Percentiles rank a stretch among this genome's conserved stretches.
Conservation (phyloP, 2,888 invertebrate genomes). For the Rugalucina vietnamica region DNA sequence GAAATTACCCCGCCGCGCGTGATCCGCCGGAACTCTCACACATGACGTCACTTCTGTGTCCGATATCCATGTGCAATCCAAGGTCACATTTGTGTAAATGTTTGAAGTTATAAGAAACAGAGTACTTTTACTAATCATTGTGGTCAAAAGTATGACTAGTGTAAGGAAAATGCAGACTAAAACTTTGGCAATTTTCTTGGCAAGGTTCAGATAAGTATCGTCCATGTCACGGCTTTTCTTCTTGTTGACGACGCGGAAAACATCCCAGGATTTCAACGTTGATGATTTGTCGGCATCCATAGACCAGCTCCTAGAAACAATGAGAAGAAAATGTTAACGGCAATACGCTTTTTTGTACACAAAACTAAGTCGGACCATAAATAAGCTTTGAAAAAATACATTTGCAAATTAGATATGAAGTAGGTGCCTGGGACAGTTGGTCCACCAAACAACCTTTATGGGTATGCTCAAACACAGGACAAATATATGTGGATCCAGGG, state of each 20-base stretch:
- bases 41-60: conserved; percentile 67
- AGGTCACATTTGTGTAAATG: conserved; percentile 73
- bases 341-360: no score
- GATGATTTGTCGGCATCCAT: conserved; percentile 63
- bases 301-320: conserved; percentile 31
- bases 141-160: conserved; percentile 91
- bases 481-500: no score
- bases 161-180: conserved; percentile 94
- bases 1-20: conserved; percentile 56
- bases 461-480: no score
- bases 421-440: no score
- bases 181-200: conserved; percentile 83
- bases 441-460: no score
- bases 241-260: conserved; percentile 68
- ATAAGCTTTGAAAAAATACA: no score
- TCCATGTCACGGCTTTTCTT: conserved; percentile 63
- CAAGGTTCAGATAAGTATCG: conserved; percentile 65
- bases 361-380: no score
- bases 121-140: conserved; percentile 94
- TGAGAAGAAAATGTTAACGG: no score
- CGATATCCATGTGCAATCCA: conserved; percentile 64
- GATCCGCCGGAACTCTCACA: conserved; percentile 68
- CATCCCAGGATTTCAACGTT: conserved; percentile 73
- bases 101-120: conserved; percentile 84
- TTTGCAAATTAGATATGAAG: no score